These are phyloP conservation scores for Andrena cerasifolii DNA, from an alignment of 1,140 invertebrate genomes.

Conservation along the genomic window DNA sequence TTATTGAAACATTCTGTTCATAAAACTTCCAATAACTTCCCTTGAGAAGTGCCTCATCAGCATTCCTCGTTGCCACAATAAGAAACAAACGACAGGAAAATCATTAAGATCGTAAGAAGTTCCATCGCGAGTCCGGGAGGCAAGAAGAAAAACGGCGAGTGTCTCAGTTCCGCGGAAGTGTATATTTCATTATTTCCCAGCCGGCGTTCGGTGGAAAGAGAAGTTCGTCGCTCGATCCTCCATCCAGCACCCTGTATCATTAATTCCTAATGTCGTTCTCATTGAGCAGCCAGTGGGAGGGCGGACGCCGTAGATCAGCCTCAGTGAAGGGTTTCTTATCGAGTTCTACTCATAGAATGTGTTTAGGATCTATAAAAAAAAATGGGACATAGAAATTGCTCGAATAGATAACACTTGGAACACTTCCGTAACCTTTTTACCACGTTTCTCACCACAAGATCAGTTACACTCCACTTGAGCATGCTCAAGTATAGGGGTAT, in stretches of 20 bases:
- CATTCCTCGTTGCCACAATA: not conserved
- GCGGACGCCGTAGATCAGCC: constrained; percentile 15
- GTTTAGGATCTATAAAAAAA: too few species aligned
- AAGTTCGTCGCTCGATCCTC: constrained; percentile 5
- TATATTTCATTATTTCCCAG: not conserved
- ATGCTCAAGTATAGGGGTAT: too few species aligned
- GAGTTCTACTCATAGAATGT: constrained; percentile 48
- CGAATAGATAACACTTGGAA: too few species aligned
- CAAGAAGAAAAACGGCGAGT: not conserved
- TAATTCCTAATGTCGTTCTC: constrained; percentile 50
- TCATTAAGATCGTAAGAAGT: not conserved
- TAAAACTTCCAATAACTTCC: too few species aligned
- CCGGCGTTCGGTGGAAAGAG: not conserved
- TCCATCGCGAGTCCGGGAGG: not conserved
- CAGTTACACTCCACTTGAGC: too few species aligned
- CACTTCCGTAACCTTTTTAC: too few species aligned
- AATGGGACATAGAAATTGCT: too few species aligned
- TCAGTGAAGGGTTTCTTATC: constrained; percentile 50
- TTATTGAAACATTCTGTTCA: too few species aligned
- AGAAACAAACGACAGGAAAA: not conserved
- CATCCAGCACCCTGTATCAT: constrained; percentile 16
- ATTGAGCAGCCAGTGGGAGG: not conserved
- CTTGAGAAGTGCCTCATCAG: too few species aligned
- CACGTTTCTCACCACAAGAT: too few species aligned
- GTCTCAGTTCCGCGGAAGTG: not conserved